Conservation (phyloP, 1,140 invertebrate genomes). For the Aricia agestis region DNA sequence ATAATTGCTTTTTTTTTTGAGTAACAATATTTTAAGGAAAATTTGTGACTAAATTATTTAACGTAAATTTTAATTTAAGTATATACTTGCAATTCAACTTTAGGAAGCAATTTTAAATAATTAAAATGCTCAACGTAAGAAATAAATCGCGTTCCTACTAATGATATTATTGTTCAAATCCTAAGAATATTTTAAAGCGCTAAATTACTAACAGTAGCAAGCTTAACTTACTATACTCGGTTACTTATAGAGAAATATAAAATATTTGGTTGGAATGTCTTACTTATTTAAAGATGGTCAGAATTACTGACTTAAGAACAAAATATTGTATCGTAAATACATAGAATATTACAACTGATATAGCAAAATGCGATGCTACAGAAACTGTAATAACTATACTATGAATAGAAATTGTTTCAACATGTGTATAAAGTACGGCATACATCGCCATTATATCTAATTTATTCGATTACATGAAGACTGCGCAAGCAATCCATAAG, state of each 20-base stretch:
- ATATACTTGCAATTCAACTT: no score
- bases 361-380: background rate
- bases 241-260: background rate
- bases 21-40: slow-evolving; percentile 19
- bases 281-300: background rate
- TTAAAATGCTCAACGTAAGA: background rate
- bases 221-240: background rate
- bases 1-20: slow-evolving; percentile 49
- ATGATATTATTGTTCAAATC: slow-evolving; percentile 13
- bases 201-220: slow-evolving; percentile 10
- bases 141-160: background rate
- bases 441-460: slow-evolving; percentile 9
- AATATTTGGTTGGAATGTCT: background rate
- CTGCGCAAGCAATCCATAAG: slow-evolving; percentile 8
- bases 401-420: slow-evolving; percentile 14
- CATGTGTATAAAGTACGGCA: slow-evolving; percentile 4
- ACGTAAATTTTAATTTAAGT: background rate
- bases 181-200: slow-evolving; percentile 13
- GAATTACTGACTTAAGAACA: background rate
- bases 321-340: no score
- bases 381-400: background rate
- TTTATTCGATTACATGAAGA: slow-evolving; percentile 10
- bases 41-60: background rate
- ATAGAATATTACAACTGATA: background rate
- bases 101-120: background rate